These are phyloP conservation scores for Halichoerus grypus DNA, from an alignment of 2,113 vertebrate species.

Conservation along the genomic window DNA sequence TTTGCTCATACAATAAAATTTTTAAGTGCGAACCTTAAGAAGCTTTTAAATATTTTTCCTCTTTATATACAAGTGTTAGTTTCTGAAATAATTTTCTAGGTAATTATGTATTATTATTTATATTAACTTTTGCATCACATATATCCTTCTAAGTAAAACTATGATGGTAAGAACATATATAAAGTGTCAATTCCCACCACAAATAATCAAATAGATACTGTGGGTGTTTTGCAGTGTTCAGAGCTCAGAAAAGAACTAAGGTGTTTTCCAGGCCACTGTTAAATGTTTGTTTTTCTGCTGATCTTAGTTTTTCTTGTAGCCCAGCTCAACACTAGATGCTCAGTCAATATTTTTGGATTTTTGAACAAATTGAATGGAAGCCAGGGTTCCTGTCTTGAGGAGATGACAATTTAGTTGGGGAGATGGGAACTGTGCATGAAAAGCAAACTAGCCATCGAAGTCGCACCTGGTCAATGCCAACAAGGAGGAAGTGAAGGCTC, in stretches of 20 bases:
- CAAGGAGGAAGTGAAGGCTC: not conserved
- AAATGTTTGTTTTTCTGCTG: not conserved
- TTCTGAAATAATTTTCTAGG: not conserved
- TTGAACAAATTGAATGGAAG: not conserved
- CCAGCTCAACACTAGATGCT: not conserved
- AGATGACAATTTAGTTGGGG: not conserved
- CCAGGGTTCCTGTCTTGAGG: not conserved
- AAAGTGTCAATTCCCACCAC: not conserved
- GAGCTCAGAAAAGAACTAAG: too few species aligned
- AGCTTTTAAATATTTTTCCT: not conserved
- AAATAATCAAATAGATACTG: not conserved
- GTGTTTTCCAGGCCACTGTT: not conserved
- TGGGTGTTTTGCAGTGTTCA: accelerated
- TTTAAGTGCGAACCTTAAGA: not conserved
- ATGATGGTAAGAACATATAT: not conserved
- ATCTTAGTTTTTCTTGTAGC: not conserved
- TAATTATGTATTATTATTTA: not conserved
- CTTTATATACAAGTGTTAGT: not conserved
- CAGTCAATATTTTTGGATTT: not conserved
- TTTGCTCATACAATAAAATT: not conserved
- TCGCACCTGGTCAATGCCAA: not conserved
- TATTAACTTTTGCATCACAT: not conserved
- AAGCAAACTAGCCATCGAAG: not conserved
- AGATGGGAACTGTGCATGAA: not conserved
- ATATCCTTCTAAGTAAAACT: not conserved